Evolutionary conservation across 2,888 invertebrate species (phyloP), one percentile per base, ranked within the genome.

Genomic region (Pyrgus malvae): DNA sequence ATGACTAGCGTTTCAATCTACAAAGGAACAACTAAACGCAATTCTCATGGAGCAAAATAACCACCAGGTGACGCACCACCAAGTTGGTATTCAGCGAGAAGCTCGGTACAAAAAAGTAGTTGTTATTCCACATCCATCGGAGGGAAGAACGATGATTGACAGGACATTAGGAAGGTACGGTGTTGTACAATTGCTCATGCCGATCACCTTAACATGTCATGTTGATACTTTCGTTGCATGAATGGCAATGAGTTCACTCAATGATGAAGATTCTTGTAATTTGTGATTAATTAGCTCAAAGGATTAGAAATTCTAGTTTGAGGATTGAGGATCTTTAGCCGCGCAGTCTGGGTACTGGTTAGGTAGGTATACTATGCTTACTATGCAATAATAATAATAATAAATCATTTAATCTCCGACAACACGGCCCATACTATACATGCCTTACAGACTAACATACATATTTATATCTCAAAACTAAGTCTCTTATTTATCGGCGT

Each of bases 141-240:
- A 45, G 48, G 63, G 74, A 66, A 72, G 74, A 74, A 70, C 75
- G 74, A 81, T 88, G 87, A 87, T 86, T 85, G 88, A 85, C 87
- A 87, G 74, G 67, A 80, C 83, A 85, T 87, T 87, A 86, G 83
- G 80, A 74, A 68, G 74, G 71, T 68, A 70, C 67, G 69, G 68
- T 66, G 63, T 64, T 65, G 70, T 70, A 70, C 72, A 67, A 75
- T 78, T 78, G 74, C 70, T 76, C 71, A 77, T 73, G 76, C 74
- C 68, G 69, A 69, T 75, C 73, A 67, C 72, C 68, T 72, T 65
- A 66, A 67, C 66, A 61, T 76, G 78, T 77, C 80, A 73, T 80
- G 80, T 79, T 67, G 71, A 63, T 61, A 59, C 59, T 65, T 68
- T 65, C 72, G 74, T 70, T 62, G 59, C 55, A 46, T 23, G 81